Base-by-base conservation (phyloP, 2,113 vertebrate species). In the Alouatta palliata region DNA sequence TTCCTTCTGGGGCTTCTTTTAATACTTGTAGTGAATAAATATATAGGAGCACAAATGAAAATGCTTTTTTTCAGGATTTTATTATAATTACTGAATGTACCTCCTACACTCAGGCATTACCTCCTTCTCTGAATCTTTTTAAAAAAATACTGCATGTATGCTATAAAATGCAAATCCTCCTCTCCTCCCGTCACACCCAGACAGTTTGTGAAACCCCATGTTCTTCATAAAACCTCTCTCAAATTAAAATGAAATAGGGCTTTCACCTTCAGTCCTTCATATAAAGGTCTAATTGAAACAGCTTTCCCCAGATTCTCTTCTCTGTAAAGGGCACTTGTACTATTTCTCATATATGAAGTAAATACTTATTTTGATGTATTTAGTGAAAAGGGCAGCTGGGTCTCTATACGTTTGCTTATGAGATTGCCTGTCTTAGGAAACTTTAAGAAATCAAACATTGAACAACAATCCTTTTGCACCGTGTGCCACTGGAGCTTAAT, bases 21-120 rank as follows among this genome's bases (percentile, higher is more conserved):
- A 9, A 3, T 82, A n/a, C 30, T 94, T 96, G 49, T 5, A 71
- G 84, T 79, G 21, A 95, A 70, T 83, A 76, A 94, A 82, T 90
- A 93, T 92, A 45, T 71, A 56, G 14, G 35, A 80, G 35, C 21
- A 47, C 40, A 77, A 54, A 40, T 82, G 27, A 9, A 43, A 70
- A 17, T 64, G 35, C 27, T 71, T 92, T 90, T 66, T 89, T 92
- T 49, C 4, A 54, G n/a, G 4, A 6, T 94, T 91, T 94, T 94
- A 71, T 61, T 87, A 13, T 58, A 86, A 45, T 64, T 91, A 80
- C 32, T 83, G 49, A 92, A 75, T 88, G 58, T 4, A 68, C 35
- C 37, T 75, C 45, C 52, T 77, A 30, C 0, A 27, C 25, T 66
- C 20, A 17, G 6, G 1, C 43, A 27, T 79, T 68, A 5, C 27